Evolutionary conservation across 1,140 invertebrate genomes (phyloP), one percentile per base, ranked within the genome.

Genomic region (Drosophila parabipectinata): DNA sequence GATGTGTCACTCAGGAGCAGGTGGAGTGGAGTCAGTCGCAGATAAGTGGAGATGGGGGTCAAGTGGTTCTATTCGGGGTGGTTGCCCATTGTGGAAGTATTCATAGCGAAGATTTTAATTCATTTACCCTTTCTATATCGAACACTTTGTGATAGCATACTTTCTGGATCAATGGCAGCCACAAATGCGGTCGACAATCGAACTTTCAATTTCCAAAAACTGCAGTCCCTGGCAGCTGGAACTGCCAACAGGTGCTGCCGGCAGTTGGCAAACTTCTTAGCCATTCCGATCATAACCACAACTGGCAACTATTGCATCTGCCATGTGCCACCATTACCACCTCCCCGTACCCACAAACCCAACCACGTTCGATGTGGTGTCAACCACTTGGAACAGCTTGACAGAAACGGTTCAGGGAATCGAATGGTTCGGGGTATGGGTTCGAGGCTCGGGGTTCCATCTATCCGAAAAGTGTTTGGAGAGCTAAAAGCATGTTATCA

Each of bases 401-500:
- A 69, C 66, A 41, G 63, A 50, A 67, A 39, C 61, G 39, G 41
- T 58, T 64, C 59, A 54, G 26, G 61, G 61, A 63, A 63, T 48
- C 48, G 63, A 28, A 26, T 45, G 44, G 24, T 9, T 8, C 15
- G 14, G 41, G 39, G 14, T 1, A 41, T 41, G 39, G 14, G 41
- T 18, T 18, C 18, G 18, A 18, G 18, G 18, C 18, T 18, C 18
- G 18, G 39, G 14, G 41, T 10, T 52, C 8, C n/a, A 21, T 47
- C 28, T 14, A 28, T 28, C 8, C 18, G 30, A 34, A 53, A 51
- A 76, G 75, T 73, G 82, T 79, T 83, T 79, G 74, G 48, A 79
- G 66, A 77, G 61, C 79, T 83, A 72, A 85, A 72, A 87, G 74
- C 82, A 59, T 82, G 83, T 88, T 88, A 88, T 88, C 83, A 79